Evolutionary conservation across 2,113 vertebrate genomes (phyloP).

Genomic region (Eulacestoma nigropectus): DNA sequence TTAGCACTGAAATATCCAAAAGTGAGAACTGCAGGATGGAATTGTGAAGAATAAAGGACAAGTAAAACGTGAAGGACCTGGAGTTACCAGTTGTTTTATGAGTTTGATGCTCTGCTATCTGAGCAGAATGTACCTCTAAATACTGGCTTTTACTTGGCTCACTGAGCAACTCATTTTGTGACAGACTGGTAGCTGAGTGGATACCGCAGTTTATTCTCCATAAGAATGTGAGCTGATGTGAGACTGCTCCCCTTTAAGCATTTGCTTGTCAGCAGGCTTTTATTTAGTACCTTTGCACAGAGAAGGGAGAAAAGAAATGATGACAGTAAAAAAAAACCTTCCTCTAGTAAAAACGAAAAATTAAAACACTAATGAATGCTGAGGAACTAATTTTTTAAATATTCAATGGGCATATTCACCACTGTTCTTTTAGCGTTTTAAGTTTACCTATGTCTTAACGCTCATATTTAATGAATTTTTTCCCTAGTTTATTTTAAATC

Average conservation of each 20-base stretch:
- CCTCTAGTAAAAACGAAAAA: neutral
- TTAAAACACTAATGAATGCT: neutral
- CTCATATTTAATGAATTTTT: neutral
- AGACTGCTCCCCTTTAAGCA: neutral
- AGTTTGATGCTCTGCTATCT: neutral
- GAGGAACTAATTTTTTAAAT: neutral
- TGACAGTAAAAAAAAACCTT: neutral
- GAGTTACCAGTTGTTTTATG: neutral
- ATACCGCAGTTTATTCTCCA: neutral
- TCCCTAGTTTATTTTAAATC: neutral
- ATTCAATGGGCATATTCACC: neutral
- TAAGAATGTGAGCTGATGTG: neutral
- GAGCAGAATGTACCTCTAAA: neutral
- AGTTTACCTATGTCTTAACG: neutral
- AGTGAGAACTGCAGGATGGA: neutral
- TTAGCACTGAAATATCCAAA: neutral
- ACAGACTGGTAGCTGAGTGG: neutral
- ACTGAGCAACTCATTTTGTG: neutral
- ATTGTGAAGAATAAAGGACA: neutral
- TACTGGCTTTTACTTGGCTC: neutral
- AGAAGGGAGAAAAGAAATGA: neutral
- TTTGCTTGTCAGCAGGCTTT: neutral
- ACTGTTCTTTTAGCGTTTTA: neutral
- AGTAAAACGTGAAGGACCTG: neutral
- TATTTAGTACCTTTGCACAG: neutral